phyloP scores from a whole-genome alignment of 1,140 invertebrate species.

The Campoletis sonorensis region DNA sequence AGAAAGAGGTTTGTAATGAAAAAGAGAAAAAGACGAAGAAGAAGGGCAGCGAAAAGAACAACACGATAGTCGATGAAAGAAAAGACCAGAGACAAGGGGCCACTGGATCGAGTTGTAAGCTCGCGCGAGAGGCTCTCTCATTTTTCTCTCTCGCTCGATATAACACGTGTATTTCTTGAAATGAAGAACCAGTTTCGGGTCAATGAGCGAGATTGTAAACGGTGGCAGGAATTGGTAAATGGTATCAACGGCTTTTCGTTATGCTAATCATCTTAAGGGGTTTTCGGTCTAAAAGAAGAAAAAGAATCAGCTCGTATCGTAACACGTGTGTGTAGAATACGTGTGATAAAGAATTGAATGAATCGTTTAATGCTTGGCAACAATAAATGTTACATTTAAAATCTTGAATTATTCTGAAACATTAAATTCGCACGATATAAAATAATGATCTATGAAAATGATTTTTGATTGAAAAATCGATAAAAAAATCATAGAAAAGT shows the following conservation, averaged over 20 bases:
- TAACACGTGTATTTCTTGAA: slow-evolving; percentile 41
- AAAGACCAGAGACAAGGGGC: not conserved
- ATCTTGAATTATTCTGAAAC: no score
- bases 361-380: no score
- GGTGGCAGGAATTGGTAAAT: slow-evolving; percentile 51
- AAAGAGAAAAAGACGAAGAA: no score
- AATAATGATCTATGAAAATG: no score
- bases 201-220: slow-evolving; percentile 54
- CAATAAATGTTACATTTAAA: no score
- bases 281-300: not conserved
- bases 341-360: no score
- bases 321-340: not conserved
- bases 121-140: not conserved
- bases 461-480: no score
- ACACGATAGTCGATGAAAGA: not conserved
- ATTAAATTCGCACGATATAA: no score
- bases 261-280: slow-evolving; percentile 50
- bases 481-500: no score
- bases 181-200: slow-evolving; percentile 50
- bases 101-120: not conserved
- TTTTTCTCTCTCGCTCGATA: slow-evolving; percentile 12
- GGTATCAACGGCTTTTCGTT: slow-evolving; percentile 52
- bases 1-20: not conserved
- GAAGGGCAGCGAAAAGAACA: not conserved
- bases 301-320: not conserved